Base-by-base conservation (phyloP, 2,113 vertebrate species). In the Pholis gunnellus region DNA sequence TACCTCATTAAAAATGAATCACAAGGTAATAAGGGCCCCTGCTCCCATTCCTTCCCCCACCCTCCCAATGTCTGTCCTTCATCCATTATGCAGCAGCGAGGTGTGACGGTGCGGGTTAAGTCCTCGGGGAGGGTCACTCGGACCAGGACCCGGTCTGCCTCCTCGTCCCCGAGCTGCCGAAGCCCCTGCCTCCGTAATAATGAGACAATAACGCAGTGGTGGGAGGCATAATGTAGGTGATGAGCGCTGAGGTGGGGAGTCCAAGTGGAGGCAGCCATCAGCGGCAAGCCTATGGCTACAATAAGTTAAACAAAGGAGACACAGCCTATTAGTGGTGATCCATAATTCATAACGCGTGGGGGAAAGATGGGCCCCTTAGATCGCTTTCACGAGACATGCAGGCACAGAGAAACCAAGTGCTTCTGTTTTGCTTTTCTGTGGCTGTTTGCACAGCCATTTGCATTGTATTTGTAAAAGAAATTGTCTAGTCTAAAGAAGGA, bases 1-100 rank as follows among this genome's bases (percentile, higher is more conserved):
- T 94, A 91, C 91, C 89, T 94, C 93, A 95, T 95, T 95, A 94
- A 95, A 95, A 94, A 95, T 95, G 54, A 94, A 95, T 94, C 91
- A 90, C 72, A 91, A 95, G 92, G 91, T 94, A 94, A 95, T 94
- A 94, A 90, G 91, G 91, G 82, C 84, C 84, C 48, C 79, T 8
- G 1, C 75, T 73, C 67, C 80, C 75, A 34, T 40, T 61, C 75
- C 69, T 42, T 60, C 40, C 81, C 75, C 74, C 38, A 13, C 83
- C 82, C 54, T 82, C 70, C 83, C 80, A 63, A 82, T 73, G 87
- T 82, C 93, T 94, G 88, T 86, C 82, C 84, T 89, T 92, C 94
- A 96, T 95, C 81, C 83, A 95, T 96, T 88, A 96, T 96, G 94
- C 91, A 95, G 88, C 72, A 91, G 87, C 29, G 61, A 91, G 87